Evolutionary conservation across 2,888 invertebrate species (phyloP).

Genomic region (Athalia rosae): DNA sequence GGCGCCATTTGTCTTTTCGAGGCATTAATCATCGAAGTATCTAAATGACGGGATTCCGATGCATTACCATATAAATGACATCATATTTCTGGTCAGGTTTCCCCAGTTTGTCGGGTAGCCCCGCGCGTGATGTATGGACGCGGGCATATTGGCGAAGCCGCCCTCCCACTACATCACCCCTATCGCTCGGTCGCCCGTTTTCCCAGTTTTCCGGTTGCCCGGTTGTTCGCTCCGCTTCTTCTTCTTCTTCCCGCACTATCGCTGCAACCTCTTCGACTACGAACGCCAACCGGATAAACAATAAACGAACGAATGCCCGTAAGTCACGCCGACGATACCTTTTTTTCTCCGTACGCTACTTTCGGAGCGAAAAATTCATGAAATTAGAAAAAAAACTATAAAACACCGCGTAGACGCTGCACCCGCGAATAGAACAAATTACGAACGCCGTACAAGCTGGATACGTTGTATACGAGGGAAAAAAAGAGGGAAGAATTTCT

Average conservation of each 20-base stretch:
- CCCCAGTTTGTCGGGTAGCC: constrained; percentile 71
- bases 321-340: background rate
- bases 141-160: constrained; percentile 71
- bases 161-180: constrained; percentile 65
- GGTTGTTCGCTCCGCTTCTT: constrained; percentile 14
- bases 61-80: constrained; percentile 75
- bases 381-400: constrained; percentile 9
- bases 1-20: constrained; percentile 69
- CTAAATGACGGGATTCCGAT: constrained; percentile 74
- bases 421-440: constrained; percentile 5
- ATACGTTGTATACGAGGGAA: constrained; percentile 39
- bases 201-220: constrained; percentile 29
- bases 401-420: background rate
- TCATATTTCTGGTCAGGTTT: constrained; percentile 74
- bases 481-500: constrained; percentile 16
- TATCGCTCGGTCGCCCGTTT: constrained; percentile 55
- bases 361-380: background rate
- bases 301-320: too few relatives aligned
- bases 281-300: background rate
- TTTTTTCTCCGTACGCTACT: constrained; percentile 3
- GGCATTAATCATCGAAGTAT: constrained; percentile 74
- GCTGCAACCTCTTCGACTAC: constrained; percentile 2
- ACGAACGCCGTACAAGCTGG: background rate
- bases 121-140: constrained; percentile 71
- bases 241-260: constrained; percentile 21